These are phyloP conservation scores for Macropis europaea DNA, from an alignment of 2,888 invertebrate species.

Conservation along the genomic window DNA sequence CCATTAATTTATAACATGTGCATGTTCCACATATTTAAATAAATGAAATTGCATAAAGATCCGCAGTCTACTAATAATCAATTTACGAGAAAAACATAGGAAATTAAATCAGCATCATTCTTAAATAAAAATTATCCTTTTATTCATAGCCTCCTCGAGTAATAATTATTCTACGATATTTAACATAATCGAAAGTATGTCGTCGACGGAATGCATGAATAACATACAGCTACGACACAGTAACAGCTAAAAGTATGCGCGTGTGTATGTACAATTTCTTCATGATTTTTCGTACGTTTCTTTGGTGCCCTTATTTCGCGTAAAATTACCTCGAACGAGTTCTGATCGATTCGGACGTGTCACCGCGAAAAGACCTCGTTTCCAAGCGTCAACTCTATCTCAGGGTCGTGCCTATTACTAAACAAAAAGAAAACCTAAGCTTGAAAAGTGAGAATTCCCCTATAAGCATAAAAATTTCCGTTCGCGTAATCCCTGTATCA, in stretches of 20 bases:
- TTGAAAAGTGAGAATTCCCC: not conserved
- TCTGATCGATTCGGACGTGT: not conserved
- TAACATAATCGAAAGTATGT: not conserved
- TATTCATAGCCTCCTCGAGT: conserved; percentile 17
- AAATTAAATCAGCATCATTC: not conserved
- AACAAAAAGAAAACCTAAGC: not conserved
- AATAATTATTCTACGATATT: conserved; percentile 17
- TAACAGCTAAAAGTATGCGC: conserved; percentile 9
- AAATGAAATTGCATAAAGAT: too few relatives aligned
- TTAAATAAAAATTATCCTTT: conserved; percentile 44
- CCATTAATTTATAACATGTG: too few relatives aligned
- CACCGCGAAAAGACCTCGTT: not conserved
- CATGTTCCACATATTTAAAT: too few relatives aligned
- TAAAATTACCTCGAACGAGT: not conserved
- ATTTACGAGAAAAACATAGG: too few relatives aligned
- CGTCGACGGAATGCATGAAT: not conserved
- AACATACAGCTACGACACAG: conserved; percentile 3
- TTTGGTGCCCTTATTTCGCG: not conserved
- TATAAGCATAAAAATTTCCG: not conserved
- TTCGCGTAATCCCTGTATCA: not conserved
- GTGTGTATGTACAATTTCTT: conserved; percentile 34
- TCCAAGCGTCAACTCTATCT: not conserved
- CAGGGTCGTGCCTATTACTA: conserved; percentile 20
- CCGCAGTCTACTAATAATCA: too few relatives aligned
- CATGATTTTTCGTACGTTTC: not conserved